Percentiles rank a stretch among this genome's conserved stretches.
phyloP scores from a whole-genome alignment of 2,888 invertebrate species.

The Baronia brevicornis region DNA sequence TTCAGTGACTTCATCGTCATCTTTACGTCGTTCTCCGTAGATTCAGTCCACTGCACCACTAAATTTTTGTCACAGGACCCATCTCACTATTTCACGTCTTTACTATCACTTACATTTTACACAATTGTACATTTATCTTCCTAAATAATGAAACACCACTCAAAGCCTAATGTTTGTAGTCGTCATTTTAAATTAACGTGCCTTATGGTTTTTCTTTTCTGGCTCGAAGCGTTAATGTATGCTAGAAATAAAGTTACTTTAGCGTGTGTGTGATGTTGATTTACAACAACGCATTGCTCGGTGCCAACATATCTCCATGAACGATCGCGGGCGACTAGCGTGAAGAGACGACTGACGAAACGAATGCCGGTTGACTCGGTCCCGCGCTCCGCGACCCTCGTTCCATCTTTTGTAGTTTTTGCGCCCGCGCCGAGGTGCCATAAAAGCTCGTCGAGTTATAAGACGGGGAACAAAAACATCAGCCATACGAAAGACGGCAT shows the following conservation, averaged over 20 bases:
- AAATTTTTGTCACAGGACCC: constrained; percentile 39
- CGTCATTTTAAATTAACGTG: constrained; percentile 26
- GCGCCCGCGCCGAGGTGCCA: constrained; percentile 69
- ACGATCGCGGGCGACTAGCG: constrained; percentile 50
- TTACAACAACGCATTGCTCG: constrained; percentile 12
- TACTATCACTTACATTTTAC: constrained; percentile 61
- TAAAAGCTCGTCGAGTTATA: constrained; percentile 73
- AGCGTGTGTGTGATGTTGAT: constrained; percentile 13
- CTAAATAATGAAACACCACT: constrained; percentile 30
- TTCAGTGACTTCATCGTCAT: constrained; percentile 80
- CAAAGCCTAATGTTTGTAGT: constrained; percentile 27
- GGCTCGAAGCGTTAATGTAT: no score
- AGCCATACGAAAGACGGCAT: constrained; percentile 57
- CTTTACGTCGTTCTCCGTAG: constrained; percentile 31
- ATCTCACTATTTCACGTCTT: constrained; percentile 43
- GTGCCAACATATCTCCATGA: constrained; percentile 26
- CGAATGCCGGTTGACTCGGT: constrained; percentile 13
- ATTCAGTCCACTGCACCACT: constrained; percentile 58
- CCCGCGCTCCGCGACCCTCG: constrained; percentile 46
- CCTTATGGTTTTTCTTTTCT: no score
- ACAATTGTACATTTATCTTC: constrained; percentile 34
- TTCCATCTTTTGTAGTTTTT: constrained; percentile 73
- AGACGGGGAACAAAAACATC: constrained; percentile 61
- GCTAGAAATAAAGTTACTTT: constrained; percentile 17
- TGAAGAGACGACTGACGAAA: constrained; percentile 18